Evolutionary conservation across 2,888 invertebrate species (phyloP), one percentile per base, ranked within the genome.

Genomic region (Volucella zonaria): DNA sequence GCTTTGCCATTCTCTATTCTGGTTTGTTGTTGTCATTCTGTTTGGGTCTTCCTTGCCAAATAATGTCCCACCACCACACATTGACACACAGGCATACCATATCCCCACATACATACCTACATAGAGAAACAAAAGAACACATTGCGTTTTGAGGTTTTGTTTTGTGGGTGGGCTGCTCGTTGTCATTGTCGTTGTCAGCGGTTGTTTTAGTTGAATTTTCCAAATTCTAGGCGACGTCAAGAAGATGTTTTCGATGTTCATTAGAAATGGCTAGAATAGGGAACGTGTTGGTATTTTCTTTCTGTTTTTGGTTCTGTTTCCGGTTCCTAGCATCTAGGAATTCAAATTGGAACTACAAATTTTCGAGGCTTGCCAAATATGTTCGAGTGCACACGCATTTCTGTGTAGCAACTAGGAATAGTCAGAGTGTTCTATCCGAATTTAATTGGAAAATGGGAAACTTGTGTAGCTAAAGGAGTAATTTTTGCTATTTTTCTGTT

Each of bases 131-230:
- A 31, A 31, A 31, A 31, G 31, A 47, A 83, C 70, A 64, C 74
- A 85, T 73, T 85, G 85, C 76, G 85, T 85, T 85, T 31, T 62
- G 71, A 45, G 70, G 52, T 58, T 71, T 54, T 77, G 56, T 67
- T 67, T 67, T 66, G 70, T 64, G 81, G 81, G 70, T 81, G 81
- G 58, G 54, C 23, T 71, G 80, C 61, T 71, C 80, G 76, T 76
- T 81, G 85, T 77, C 81, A 85, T 85, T 85, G 81, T 85, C 73
- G 77, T 81, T 81, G 81, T 85, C 85, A 77, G 73, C 85, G 85
- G 85, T 81, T 76, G 85, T 81, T 85, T 85, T 77, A 81, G 81
- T 81, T 62, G 85, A 81, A 81, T 81, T 85, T 85, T 73, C 66
- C 70, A 75, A 83, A 83, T 83, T 80, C 80, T 70, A 66, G 79